These are phyloP conservation scores for Drosophila greeni DNA, from an alignment of 2,888 invertebrate species.

Conservation along the genomic window DNA sequence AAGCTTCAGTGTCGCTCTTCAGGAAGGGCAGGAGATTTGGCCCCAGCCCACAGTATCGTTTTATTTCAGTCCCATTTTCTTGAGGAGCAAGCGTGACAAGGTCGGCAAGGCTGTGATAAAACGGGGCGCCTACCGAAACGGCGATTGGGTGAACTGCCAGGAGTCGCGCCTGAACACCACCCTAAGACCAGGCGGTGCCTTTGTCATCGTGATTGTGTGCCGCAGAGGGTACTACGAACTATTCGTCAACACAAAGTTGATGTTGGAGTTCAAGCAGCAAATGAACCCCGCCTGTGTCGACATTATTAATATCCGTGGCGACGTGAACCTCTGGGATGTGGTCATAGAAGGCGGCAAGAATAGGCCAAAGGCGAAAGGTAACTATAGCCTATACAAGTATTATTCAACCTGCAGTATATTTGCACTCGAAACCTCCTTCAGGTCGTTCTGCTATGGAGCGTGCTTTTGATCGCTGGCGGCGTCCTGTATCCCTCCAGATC, in stretches of 20 bases:
- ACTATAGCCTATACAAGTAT: not conserved
- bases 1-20: conserved; percentile 85
- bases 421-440: not conserved
- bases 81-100: conserved; percentile 43
- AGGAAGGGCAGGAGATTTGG: conserved; percentile 83
- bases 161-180: conserved; percentile 59
- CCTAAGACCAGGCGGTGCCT: conserved; percentile 70
- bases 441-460: conserved; percentile 11
- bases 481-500: not conserved
- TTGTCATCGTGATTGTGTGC: conserved; percentile 66
- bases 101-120: conserved; percentile 82
- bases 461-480: conserved; percentile 6
- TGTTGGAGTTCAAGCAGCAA: conserved; percentile 82
- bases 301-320: conserved; percentile 84
- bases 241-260: conserved; percentile 80
- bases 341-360: conserved; percentile 25
- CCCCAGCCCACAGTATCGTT: conserved; percentile 85
- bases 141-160: conserved; percentile 70
- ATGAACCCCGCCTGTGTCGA: conserved; percentile 81
- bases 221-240: conserved; percentile 64
- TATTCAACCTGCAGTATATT: not conserved
- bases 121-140: conserved; percentile 83
- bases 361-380: conserved; percentile 1
- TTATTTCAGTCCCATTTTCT: conserved; percentile 86
- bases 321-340: conserved; percentile 81